Percentiles rank a stretch among this genome's conserved stretches.
Conservation (phyloP, 2,797 vertebrate genomes). For the Falco biarmicus region DNA sequence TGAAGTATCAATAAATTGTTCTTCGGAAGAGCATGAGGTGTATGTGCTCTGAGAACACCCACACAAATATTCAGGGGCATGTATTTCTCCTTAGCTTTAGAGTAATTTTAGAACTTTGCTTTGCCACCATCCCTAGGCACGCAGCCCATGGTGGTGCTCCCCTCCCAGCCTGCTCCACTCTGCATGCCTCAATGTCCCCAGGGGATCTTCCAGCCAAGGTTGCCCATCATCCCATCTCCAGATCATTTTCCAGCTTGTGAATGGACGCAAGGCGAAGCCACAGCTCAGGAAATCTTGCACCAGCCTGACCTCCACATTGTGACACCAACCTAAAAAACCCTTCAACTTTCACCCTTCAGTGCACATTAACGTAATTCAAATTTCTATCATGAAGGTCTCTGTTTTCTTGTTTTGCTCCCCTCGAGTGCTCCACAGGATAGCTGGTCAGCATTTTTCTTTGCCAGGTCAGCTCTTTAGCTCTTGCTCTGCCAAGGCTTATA, state of each 20-base stretch:
- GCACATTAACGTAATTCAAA: not conserved
- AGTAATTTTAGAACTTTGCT: not conserved
- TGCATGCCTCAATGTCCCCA: not conserved
- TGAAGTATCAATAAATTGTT: constrained; percentile 31
- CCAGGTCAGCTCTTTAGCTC: not conserved
- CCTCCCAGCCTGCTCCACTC: not conserved
- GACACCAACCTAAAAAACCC: not conserved
- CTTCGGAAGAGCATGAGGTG: not conserved
- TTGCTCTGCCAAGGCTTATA: not conserved
- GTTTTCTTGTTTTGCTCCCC: not conserved
- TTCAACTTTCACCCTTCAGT: not conserved
- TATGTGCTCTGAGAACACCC: not conserved
- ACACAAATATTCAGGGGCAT: not conserved
- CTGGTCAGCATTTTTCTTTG: not conserved
- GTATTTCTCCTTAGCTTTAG: not conserved
- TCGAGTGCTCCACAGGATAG: not conserved
- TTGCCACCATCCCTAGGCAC: not conserved
- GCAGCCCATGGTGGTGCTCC: not conserved
- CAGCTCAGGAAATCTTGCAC: not conserved
- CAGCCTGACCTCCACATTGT: not conserved
- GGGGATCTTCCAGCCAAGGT: not conserved
- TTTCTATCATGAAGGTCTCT: not conserved
- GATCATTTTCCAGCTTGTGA: not conserved
- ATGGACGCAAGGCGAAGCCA: not conserved
- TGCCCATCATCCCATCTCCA: not conserved